Evolutionary conservation across 92 coral and sea anemone species (phyloP), one percentile per base, ranked within the genome.

Genomic region (Hydrozoanthus gracilis): DNA sequence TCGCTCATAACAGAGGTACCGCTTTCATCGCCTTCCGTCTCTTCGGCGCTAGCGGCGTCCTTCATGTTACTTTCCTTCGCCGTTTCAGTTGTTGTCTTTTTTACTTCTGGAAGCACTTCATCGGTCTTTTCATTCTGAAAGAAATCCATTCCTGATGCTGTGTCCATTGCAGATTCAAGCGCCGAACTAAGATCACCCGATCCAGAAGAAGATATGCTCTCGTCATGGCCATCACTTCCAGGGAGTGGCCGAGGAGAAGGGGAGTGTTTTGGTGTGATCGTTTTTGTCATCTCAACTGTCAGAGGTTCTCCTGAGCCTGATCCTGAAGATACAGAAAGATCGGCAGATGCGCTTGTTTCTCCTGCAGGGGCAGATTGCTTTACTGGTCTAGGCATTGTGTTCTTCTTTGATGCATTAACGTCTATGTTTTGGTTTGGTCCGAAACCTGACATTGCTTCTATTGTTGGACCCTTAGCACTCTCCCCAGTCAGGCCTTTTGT

Each of bases 181-280:
- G 74, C 47, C 18, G 85, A 65, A 47, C 85, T 80, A 48, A 80
- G 85, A 44, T 80, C 85, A 50, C 96, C 95, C n/a, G 98, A 95
- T 9, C 98, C 98, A 71, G 98, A 92, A 44, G 93, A 73, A 0
- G 94, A 92, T 35, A 92, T 90, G 13, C 54, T 86, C 0, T 71
- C 64, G 58, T 87, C 90, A 47, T 86, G 78, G 0, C 94, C 94
- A 48, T 84, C 89, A 16, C 93, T 89, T 44, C 94, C 98, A 8
- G 96, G 96, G 74, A 93, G 88, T 5, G 68, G 69, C 62, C 78
- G 86, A 49, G 89, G 91, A 8, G 79, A 47, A 18, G 88, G 17
- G 4, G 89, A 67, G 39, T 86, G 62, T 17, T 87, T 70, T 1
- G 91, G 82, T 46, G 86, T 51, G 4, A n/a, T 46, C 51, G 61